Conservation (phyloP, 1,140 invertebrate species). For the Melipona quadrifasciata region DNA sequence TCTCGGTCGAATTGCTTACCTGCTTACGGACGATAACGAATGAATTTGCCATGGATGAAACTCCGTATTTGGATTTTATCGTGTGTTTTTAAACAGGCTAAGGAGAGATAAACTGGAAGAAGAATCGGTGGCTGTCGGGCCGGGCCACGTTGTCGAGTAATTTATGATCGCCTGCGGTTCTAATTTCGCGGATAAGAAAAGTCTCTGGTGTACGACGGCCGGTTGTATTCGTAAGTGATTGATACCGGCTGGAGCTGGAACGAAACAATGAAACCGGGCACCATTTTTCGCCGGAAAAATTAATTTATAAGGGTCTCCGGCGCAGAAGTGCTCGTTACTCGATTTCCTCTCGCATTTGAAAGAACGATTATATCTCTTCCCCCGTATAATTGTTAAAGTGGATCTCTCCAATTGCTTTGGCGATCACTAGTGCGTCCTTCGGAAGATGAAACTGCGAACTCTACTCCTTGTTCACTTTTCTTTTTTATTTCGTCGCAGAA, state of each 20-base stretch:
- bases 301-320: constrained; percentile 17
- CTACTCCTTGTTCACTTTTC: neutral
- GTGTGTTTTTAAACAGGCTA: neutral
- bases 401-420: too few species aligned
- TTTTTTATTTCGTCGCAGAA: neutral
- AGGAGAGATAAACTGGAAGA: neutral
- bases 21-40: neutral
- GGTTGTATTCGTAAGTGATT: constrained; percentile 30
- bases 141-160: constrained; percentile 7
- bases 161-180: constrained; percentile 22
- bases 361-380: neutral
- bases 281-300: neutral
- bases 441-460: neutral
- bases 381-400: neutral
- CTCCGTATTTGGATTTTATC: neutral
- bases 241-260: constrained; percentile 13
- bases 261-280: constrained; percentile 20
- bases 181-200: constrained; percentile 42
- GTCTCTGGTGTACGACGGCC: constrained; percentile 2
- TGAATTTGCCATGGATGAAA: neutral
- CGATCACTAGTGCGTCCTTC: neutral
- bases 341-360: neutral
- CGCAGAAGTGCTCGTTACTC: neutral
- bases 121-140: neutral
- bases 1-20: too few species aligned